Evolutionary conservation across 2,113 vertebrate species (phyloP).

Genomic region (Crypturellus undulatus): DNA sequence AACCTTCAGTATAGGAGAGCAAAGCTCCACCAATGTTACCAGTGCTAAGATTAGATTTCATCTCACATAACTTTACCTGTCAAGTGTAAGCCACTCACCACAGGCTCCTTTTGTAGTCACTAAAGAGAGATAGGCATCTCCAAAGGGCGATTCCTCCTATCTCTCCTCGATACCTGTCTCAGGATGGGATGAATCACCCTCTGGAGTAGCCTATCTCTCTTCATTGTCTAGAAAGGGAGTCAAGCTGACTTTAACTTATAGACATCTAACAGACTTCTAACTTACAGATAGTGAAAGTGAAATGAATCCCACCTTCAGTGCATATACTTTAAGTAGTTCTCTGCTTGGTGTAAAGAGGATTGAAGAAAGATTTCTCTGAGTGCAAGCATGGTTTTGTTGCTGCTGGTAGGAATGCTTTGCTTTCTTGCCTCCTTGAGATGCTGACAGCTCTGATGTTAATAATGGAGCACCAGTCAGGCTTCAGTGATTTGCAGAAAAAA

Average conservation of each 20-base stretch:
- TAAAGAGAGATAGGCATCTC: not conserved
- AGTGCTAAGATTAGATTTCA: not conserved
- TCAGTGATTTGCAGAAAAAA: constrained; percentile 50
- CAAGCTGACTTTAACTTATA: constrained; percentile 2
- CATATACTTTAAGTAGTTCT: constrained; percentile 35
- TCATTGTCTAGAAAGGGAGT: not conserved
- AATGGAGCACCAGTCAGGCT: constrained; percentile 51
- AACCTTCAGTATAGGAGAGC: not conserved
- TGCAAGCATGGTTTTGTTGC: constrained; percentile 39
- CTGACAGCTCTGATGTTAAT: constrained; percentile 72
- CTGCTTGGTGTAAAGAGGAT: constrained; percentile 38
- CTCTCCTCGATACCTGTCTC: not conserved
- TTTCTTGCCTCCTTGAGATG: constrained; percentile 37
- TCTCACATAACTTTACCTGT: constrained; percentile 4
- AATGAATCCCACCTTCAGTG: not conserved
- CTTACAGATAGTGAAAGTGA: not conserved
- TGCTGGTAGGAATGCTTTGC: constrained; percentile 54
- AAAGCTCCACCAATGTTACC: not conserved
- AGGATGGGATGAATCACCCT: not conserved
- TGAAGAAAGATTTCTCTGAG: constrained; percentile 56
- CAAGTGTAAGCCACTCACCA: constrained; percentile 10
- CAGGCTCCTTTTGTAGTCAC: not conserved
- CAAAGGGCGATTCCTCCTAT: not conserved
- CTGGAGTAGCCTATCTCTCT: not conserved
- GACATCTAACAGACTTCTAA: constrained; percentile 11